These are phyloP conservation scores for Chloroceryle amazona DNA, from an alignment of 2,797 vertebrate genomes.

Conservation along the genomic window DNA sequence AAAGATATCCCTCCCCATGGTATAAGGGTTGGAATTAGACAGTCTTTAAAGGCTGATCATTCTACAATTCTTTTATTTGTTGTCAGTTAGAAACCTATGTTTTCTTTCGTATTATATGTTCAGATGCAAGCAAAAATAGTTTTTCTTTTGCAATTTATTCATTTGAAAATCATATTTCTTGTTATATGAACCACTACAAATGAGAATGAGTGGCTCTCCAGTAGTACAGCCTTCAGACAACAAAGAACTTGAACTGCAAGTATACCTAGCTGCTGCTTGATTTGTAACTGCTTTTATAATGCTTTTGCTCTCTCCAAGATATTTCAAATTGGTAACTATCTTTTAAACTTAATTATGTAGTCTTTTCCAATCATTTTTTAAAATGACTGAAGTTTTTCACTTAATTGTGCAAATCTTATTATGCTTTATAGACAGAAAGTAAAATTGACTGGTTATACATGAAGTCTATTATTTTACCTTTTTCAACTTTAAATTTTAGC, in stretches of 20 bases:
- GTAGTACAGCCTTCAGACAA: background rate
- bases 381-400: background rate
- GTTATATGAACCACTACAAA: background rate
- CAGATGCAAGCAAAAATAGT: background rate
- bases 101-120: background rate
- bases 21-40: background rate
- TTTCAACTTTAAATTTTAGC: background rate
- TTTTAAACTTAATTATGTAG: background rate
- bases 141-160: background rate
- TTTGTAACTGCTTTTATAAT: background rate
- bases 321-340: background rate
- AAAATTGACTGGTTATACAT: background rate
- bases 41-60: background rate
- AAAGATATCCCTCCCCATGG: background rate
- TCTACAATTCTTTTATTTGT: background rate
- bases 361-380: background rate
- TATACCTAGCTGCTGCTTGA: background rate
- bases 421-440: background rate
- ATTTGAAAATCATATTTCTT: conserved; percentile 5
- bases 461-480: background rate
- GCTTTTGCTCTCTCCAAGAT: background rate
- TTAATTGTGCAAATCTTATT: background rate
- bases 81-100: background rate
- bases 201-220: background rate
- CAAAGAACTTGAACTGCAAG: background rate